Evolutionary conservation across 1,140 invertebrate species (phyloP).

Genomic region (Meloidogyne hapla): DNA sequence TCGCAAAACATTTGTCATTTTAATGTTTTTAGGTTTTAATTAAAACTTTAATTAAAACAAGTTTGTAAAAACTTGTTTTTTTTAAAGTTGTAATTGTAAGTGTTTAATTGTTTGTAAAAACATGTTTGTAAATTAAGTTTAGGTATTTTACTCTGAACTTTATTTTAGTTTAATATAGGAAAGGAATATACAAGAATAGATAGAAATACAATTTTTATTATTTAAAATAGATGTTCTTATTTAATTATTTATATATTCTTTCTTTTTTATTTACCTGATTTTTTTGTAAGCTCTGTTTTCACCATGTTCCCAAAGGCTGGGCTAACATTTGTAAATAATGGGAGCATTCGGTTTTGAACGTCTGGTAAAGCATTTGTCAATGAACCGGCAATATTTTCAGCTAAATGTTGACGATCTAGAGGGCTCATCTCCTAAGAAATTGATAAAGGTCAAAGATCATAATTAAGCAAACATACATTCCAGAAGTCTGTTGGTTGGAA

Average conservation of each 20-base stretch:
- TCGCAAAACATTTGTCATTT: too few species aligned
- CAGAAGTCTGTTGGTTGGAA: neutral
- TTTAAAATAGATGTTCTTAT: neutral
- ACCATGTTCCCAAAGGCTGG: neutral
- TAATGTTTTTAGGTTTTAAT: too few species aligned
- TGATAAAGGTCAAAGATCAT: too few species aligned
- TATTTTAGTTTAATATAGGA: too few species aligned
- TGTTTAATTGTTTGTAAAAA: too few species aligned
- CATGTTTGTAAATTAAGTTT: too few species aligned
- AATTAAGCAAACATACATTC: neutral
- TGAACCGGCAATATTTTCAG: neutral
- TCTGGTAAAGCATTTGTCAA: neutral
- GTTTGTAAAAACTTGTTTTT: too few species aligned
- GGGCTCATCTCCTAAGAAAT: neutral
- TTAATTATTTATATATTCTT: neutral
- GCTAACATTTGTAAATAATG: neutral
- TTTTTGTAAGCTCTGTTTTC: neutral
- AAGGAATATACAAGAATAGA: neutral
- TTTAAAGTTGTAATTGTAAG: too few species aligned
- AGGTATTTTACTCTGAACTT: too few species aligned
- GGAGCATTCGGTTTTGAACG: neutral
- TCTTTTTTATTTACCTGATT: neutral
- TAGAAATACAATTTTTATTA: neutral
- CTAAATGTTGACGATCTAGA: neutral
- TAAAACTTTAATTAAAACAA: too few species aligned